Percentiles rank a stretch among this genome's conserved stretches.
Evolutionary conservation across 1,140 invertebrate species (phyloP).

Genomic region (Pogonus chalceus): DNA sequence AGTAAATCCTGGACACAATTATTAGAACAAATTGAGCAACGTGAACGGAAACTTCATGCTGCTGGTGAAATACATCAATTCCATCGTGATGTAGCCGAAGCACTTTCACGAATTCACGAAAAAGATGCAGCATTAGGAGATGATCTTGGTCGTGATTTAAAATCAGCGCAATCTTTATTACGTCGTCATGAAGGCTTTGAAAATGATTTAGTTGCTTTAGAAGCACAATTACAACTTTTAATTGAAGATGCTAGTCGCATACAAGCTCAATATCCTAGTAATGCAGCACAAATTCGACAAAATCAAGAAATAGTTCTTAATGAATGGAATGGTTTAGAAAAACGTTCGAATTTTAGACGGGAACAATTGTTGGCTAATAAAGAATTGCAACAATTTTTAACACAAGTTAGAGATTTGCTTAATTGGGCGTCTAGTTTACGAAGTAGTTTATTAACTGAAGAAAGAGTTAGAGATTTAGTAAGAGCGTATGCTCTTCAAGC

Average conservation of each 20-base stretch:
- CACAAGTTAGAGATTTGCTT: slow-evolving; percentile 74
- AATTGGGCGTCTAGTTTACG: slow-evolving; percentile 78
- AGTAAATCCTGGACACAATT: slow-evolving; percentile 83
- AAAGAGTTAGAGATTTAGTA: slow-evolving; percentile 75
- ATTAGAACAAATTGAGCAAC: slow-evolving; percentile 71
- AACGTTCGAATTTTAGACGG: slow-evolving; percentile 64
- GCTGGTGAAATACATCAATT: slow-evolving; percentile 95
- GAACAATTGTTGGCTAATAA: slow-evolving; percentile 77
- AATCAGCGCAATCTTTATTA: slow-evolving; percentile 73
- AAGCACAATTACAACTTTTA: slow-evolving; percentile 83
- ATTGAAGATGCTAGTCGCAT: slow-evolving; percentile 85
- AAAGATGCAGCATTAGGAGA: slow-evolving; percentile 76
- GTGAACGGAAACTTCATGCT: slow-evolving; percentile 77
- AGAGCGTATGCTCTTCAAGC: slow-evolving; percentile 78
- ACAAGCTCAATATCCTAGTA: slow-evolving; percentile 81
- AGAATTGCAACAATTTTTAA: slow-evolving; percentile 70
- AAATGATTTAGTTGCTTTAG: slow-evolving; percentile 87
- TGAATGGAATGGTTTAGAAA: slow-evolving; percentile 80
- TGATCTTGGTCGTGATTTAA: slow-evolving; percentile 77
- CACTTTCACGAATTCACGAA: slow-evolving; percentile 79
- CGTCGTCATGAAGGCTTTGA: slow-evolving; percentile 89
- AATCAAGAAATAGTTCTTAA: slow-evolving; percentile 74
- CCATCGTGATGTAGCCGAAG: slow-evolving; percentile 91
- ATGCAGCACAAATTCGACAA: slow-evolving; percentile 78
- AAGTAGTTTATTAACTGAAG: slow-evolving; percentile 68